phyloP scores from a whole-genome alignment of 2,113 vertebrate genomes.

The Podilymbus podiceps region DNA sequence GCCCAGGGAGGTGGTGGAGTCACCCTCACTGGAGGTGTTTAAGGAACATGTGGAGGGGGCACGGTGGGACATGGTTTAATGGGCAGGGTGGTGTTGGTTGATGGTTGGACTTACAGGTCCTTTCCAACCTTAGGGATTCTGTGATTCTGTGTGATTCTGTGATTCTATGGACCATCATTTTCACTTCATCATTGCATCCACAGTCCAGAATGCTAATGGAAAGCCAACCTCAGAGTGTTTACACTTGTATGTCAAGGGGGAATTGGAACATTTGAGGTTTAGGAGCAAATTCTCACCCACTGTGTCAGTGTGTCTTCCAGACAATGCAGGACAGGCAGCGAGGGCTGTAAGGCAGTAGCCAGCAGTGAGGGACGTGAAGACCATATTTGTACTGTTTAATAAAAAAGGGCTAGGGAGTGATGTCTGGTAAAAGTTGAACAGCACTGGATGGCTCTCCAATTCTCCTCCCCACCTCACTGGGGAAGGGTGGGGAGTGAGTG shows the following conservation, averaged over 20 bases:
- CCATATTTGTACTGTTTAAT: not conserved
- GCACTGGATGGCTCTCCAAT: not conserved
- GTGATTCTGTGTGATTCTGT: too few relatives aligned
- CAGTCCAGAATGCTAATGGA: not conserved
- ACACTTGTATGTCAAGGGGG: not conserved
- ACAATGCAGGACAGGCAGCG: not conserved
- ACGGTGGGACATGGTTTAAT: too few relatives aligned
- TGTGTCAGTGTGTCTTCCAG: fast-evolving
- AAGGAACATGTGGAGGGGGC: too few relatives aligned
- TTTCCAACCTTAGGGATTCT: too few relatives aligned
- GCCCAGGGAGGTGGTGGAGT: too few relatives aligned
- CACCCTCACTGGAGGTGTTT: too few relatives aligned
- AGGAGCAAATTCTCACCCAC: not conserved
- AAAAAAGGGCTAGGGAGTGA: not conserved
- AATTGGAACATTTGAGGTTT: not conserved
- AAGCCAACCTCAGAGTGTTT: not conserved
- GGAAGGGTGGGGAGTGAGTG: too few relatives aligned
- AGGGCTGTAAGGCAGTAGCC: not conserved
- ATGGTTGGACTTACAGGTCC: too few relatives aligned
- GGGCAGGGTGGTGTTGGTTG: too few relatives aligned
- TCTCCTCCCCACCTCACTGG: too few relatives aligned
- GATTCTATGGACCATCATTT: not conserved
- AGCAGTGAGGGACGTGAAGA: not conserved
- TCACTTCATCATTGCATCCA: not conserved
- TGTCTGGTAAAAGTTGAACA: not conserved